These are phyloP conservation scores for Phylloscopus trochiloides DNA, from an alignment of 2,113 vertebrate genomes.

Conservation along the genomic window DNA sequence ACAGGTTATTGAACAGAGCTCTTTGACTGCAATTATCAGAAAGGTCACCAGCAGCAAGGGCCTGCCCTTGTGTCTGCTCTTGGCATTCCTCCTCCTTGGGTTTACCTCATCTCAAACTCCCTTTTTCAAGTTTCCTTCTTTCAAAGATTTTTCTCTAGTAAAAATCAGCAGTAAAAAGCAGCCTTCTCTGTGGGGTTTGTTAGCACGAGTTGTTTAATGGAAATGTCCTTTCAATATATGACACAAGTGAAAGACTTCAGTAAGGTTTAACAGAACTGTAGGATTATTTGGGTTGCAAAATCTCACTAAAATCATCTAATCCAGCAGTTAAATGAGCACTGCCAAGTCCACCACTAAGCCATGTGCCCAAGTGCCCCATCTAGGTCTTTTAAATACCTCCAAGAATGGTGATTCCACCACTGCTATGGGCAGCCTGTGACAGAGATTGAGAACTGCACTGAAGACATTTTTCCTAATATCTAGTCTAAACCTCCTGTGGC, in stretches of 20 bases:
- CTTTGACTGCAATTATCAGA: not conserved
- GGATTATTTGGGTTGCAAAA: not conserved
- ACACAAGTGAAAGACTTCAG: not conserved
- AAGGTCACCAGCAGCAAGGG: not conserved
- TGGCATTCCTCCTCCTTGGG: not conserved
- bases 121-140: not conserved
- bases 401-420: not conserved
- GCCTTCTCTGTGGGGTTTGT: not conserved
- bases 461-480: not conserved
- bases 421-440: not conserved
- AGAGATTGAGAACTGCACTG: not conserved
- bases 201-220: not conserved
- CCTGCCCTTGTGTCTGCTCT: not conserved
- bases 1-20: not conserved
- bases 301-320: not conserved
- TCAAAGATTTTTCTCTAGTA: not conserved
- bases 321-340: not conserved
- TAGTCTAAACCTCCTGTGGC: not conserved
- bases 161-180: accelerated
- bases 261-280: not conserved
- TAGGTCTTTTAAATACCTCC: not conserved
- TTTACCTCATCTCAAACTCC: not conserved
- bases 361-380: not conserved
- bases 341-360: not conserved
- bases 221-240: not conserved